Conservation (phyloP, 2,113 vertebrate species). For the Chlorodrepanis virens region DNA sequence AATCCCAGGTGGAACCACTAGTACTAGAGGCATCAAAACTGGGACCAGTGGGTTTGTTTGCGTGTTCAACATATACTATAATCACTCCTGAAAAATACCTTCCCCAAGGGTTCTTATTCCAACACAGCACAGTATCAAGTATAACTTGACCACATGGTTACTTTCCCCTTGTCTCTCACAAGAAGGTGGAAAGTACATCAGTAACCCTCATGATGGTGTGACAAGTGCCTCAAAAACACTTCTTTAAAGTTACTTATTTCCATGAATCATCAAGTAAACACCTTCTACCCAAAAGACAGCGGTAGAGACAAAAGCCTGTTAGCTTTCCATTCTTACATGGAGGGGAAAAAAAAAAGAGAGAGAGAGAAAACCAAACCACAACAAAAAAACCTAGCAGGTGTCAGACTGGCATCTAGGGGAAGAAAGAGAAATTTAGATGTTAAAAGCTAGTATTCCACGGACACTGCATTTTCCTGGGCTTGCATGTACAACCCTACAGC, state of each 20-base stretch:
- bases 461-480: not conserved
- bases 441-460: not conserved
- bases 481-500: fast-evolving
- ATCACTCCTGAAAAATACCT: not conserved
- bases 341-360: fast-evolving
- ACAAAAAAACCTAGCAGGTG: not conserved
- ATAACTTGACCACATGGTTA: not conserved
- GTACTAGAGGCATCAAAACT: not conserved
- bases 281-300: not conserved
- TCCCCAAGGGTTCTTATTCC: not conserved
- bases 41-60: not conserved
- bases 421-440: not conserved
- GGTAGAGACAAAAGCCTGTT: not conserved
- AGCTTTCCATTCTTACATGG: not conserved
- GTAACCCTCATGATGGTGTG: fast-evolving
- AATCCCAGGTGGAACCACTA: not conserved
- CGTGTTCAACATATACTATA: not conserved
- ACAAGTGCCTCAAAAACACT: not conserved
- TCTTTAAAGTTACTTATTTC: not conserved
- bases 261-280: not conserved
- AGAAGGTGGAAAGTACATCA: not conserved
- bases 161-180: not conserved
- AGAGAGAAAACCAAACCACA: not conserved
- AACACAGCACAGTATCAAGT: not conserved
- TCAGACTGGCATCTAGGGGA: not conserved